Conservation (phyloP, 2,888 invertebrate species). For the Pediacus dermestoides region DNA sequence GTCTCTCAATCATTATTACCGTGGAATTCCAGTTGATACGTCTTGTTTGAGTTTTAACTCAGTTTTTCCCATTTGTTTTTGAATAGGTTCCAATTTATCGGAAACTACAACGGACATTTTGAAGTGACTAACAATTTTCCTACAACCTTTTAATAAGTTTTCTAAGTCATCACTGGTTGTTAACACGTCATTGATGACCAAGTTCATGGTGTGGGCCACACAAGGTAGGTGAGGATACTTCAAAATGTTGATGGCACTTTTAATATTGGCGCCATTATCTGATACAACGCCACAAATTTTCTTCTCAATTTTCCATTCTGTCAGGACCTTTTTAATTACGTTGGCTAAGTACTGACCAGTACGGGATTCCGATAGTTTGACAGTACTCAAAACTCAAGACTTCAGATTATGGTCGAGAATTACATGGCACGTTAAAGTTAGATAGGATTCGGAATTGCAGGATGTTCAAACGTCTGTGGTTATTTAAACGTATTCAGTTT, state of each 20-base stretch:
- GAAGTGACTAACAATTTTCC: conserved; percentile 17
- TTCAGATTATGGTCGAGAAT: conserved; percentile 12
- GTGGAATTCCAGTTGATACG: too few species aligned
- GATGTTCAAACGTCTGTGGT: conserved; percentile 31
- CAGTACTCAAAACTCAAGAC: conserved; percentile 19
- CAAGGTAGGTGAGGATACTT: conserved; percentile 27
- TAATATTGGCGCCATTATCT: conserved; percentile 26
- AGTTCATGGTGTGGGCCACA: conserved; percentile 29
- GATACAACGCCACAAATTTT: conserved; percentile 28
- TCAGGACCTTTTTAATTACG: conserved; percentile 16
- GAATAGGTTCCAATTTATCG: conserved; percentile 15
- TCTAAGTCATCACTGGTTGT: conserved; percentile 8
- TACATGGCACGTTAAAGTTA: conserved; percentile 22
- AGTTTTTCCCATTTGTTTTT: conserved; percentile 13
- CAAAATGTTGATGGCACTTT: conserved; percentile 24
- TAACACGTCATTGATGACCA: conserved; percentile 18
- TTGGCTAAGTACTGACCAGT: conserved; percentile 21
- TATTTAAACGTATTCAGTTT: conserved; percentile 19
- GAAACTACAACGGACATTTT: conserved; percentile 17
- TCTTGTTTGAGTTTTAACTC: conserved; percentile 16
- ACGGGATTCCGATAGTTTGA: conserved; percentile 17
- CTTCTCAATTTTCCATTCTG: conserved; percentile 19
- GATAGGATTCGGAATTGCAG: conserved; percentile 18
- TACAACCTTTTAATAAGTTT: conserved; percentile 17
- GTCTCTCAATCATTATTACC: too few species aligned